phyloP scores from a whole-genome alignment of 2,113 vertebrate genomes.

The Pseudonaja textilis region DNA sequence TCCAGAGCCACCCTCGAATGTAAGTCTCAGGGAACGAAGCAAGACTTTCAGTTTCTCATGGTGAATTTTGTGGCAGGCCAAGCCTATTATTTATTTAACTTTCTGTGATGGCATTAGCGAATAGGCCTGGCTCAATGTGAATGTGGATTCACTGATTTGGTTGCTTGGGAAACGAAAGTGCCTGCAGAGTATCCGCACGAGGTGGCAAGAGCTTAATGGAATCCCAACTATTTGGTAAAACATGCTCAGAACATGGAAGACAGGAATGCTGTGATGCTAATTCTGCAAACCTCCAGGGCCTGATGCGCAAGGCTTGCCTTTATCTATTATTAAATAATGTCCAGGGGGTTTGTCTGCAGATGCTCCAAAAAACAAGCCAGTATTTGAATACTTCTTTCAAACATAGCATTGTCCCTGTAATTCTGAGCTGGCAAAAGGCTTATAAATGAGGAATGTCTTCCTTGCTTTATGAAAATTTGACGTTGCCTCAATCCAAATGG shows the following conservation, averaged over 20 bases:
- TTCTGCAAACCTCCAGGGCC: constrained; percentile 12
- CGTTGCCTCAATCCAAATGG: background rate
- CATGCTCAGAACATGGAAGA: constrained; percentile 6
- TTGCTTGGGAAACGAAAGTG: constrained; percentile 64
- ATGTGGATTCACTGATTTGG: constrained; percentile 56
- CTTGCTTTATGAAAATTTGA: background rate
- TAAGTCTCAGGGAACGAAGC: background rate
- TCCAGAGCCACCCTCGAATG: background rate
- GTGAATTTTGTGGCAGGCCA: background rate
- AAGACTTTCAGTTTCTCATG: background rate
- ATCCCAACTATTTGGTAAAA: constrained; percentile 50
- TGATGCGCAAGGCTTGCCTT: background rate
- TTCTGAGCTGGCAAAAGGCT: background rate
- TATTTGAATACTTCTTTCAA: background rate
- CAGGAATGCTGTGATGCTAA: constrained; percentile 24
- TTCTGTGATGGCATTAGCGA: background rate
- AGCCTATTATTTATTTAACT: background rate
- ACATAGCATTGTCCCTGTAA: background rate
- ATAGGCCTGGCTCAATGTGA: constrained; percentile 13
- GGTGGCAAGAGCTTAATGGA: constrained; percentile 58
- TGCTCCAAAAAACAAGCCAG: background rate
- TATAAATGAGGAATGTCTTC: background rate
- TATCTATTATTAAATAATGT: background rate
- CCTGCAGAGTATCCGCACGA: constrained; percentile 66
- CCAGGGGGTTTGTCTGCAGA: background rate